These are phyloP conservation scores for Phyllotreta cruciferae DNA, from an alignment of 2,888 invertebrate genomes.

Conservation along the genomic window DNA sequence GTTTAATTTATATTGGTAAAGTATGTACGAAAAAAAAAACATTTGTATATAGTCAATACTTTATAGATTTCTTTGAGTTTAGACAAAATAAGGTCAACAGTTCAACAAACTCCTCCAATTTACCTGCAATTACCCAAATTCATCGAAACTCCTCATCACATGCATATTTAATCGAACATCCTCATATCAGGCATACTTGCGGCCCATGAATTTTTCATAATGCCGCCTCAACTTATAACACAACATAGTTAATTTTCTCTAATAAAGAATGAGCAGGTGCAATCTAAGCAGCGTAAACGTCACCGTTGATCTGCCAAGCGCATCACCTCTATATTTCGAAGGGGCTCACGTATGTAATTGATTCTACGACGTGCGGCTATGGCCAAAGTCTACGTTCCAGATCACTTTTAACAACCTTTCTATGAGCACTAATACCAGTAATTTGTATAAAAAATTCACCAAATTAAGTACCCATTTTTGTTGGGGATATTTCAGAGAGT, in stretches of 20 bases:
- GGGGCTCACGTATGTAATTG: constrained; percentile 38
- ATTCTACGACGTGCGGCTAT: constrained; percentile 27
- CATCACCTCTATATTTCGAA: constrained; percentile 40
- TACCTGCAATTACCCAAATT: too few relatives aligned
- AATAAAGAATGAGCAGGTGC: constrained; percentile 44
- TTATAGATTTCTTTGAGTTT: too few relatives aligned
- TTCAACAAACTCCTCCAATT: too few relatives aligned
- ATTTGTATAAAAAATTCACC: not conserved
- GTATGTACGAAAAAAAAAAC: too few relatives aligned
- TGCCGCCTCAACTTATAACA: constrained; percentile 10
- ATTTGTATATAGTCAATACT: too few relatives aligned
- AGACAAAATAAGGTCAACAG: too few relatives aligned
- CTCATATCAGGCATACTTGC: not conserved
- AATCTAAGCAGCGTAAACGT: constrained; percentile 36
- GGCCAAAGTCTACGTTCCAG: constrained; percentile 13
- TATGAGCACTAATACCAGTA: not conserved
- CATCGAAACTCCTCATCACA: too few relatives aligned
- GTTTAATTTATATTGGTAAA: too few relatives aligned
- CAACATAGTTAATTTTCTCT: constrained; percentile 38
- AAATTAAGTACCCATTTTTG: not conserved
- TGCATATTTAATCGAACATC: too few relatives aligned
- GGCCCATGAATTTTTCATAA: constrained; percentile 2
- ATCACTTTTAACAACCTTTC: not conserved
- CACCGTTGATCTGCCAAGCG: constrained; percentile 45
- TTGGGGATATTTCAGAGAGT: too few relatives aligned